These are phyloP conservation scores for Catostomus latipinnis DNA, from an alignment of 2,797 vertebrate genomes.

Conservation along the genomic window DNA sequence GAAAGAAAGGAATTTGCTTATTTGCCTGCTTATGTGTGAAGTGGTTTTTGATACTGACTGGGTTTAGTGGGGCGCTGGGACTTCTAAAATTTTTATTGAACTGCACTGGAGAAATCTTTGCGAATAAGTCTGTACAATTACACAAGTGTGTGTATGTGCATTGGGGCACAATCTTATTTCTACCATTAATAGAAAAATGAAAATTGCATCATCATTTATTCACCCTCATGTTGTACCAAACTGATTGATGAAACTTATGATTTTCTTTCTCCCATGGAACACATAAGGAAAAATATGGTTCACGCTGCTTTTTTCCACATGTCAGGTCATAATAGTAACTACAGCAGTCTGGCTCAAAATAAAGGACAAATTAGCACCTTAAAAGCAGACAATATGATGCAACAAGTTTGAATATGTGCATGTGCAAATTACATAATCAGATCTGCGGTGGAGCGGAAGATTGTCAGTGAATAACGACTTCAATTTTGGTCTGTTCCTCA, in stretches of 20 bases:
- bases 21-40: conserved; percentile 29
- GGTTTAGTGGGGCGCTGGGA: conserved; percentile 38
- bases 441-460: too few relatives aligned
- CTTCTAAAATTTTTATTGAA: conserved; percentile 39
- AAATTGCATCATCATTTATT: background rate
- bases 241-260: too few relatives aligned
- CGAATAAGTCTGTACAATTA: conserved; percentile 37
- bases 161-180: conserved; percentile 15
- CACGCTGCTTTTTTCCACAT: too few relatives aligned
- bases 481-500: too few relatives aligned
- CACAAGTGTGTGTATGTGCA: conserved; percentile 34
- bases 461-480: too few relatives aligned
- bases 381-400: background rate
- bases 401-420: background rate
- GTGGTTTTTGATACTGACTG: conserved; percentile 34
- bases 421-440: too few relatives aligned
- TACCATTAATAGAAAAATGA: background rate
- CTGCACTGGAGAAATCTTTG: conserved; percentile 35
- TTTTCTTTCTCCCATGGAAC: too few relatives aligned
- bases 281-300: too few relatives aligned
- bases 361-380: background rate
- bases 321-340: too few relatives aligned
- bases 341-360: too few relatives aligned
- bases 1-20: conserved; percentile 20
- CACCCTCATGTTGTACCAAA: background rate